These are phyloP conservation scores for Etheostoma cragini DNA, from an alignment of 2,113 vertebrate species.

Conservation along the genomic window DNA sequence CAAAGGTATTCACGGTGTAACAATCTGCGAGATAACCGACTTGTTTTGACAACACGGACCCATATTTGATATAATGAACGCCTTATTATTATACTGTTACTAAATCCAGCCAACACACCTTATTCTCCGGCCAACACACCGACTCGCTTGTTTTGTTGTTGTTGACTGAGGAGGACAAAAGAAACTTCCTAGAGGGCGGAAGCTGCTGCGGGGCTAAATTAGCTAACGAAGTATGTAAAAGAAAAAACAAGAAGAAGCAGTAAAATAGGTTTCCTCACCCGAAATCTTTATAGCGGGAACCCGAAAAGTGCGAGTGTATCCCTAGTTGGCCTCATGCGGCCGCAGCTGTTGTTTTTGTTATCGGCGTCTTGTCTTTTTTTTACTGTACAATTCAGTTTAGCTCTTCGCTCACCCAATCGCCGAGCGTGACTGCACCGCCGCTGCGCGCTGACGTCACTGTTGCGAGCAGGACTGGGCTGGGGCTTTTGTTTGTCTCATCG, in stretches of 20 bases:
- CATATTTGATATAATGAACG: neutral
- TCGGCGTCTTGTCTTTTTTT: constrained; percentile 44
- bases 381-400: constrained; percentile 49
- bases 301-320: constrained; percentile 33
- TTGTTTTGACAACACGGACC: neutral
- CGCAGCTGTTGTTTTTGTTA: constrained; percentile 57
- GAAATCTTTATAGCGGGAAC: constrained; percentile 24
- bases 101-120: neutral
- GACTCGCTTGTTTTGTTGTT: constrained; percentile 64
- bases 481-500: constrained; percentile 73
- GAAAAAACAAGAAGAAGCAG: neutral
- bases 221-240: neutral
- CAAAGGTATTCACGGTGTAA: constrained; percentile 58
- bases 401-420: constrained; percentile 73
- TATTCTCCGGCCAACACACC: constrained; percentile 2
- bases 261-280: constrained; percentile 61
- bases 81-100: neutral
- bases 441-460: constrained; percentile 82
- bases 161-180: constrained; percentile 80
- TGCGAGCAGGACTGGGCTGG: constrained; percentile 77
- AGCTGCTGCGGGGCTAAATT: constrained; percentile 39
- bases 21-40: neutral
- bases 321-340: constrained; percentile 43
- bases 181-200: constrained; percentile 78
- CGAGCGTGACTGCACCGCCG: constrained; percentile 43